Base-by-base conservation (phyloP, 2,888 invertebrate species). In the Arge pagana region DNA sequence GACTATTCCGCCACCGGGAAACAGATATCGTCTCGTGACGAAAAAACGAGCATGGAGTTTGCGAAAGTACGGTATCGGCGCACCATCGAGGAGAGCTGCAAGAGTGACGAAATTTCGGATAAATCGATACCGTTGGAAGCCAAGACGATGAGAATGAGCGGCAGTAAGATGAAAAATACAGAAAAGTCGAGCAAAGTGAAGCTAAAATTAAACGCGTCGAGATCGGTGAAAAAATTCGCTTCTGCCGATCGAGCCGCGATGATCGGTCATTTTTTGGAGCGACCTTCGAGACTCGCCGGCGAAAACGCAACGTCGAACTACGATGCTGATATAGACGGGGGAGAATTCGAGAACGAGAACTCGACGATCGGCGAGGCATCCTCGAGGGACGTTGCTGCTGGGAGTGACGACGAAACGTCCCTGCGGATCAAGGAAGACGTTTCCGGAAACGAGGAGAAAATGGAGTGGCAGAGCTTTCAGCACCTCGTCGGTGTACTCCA, bases 401-500 rank as follows among this genome's bases (percentile, higher is more conserved):
- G 10, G 41, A 50, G 59, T 18, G 23, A 48, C 5, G 48, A 48
- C 11, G 24, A 28, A 16, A 48, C 51, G 51, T 33, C 45, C 21
- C 40, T 54, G 1, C 35, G 35, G 8, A 36, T 60, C 6, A 66
- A 65, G 36, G 42, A 50, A 3, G 55, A 58, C 15, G 56, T 67
- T 19, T 52, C 66, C 0, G 59, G 63, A 19, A 56, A 51, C 23
- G 59, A 61, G 5, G 50, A 61, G 16, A 50, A 55, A 18, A 64
- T 68, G 64, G 59, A 67, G 16, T 68, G 67, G 66, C 51, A 56
- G 11, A 59, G 45, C 30, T 68, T 68, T 28, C 53, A 58, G 31
- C 31, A 45, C 11, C 57, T 68, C 4, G 53, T 68, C 1, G 58
- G 58, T 28, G 50, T 52, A 6, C 43, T 68, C 5, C 64, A 68